These are phyloP conservation scores for Agrochola lota DNA, from an alignment of 2,888 invertebrate genomes.

Conservation along the genomic window DNA sequence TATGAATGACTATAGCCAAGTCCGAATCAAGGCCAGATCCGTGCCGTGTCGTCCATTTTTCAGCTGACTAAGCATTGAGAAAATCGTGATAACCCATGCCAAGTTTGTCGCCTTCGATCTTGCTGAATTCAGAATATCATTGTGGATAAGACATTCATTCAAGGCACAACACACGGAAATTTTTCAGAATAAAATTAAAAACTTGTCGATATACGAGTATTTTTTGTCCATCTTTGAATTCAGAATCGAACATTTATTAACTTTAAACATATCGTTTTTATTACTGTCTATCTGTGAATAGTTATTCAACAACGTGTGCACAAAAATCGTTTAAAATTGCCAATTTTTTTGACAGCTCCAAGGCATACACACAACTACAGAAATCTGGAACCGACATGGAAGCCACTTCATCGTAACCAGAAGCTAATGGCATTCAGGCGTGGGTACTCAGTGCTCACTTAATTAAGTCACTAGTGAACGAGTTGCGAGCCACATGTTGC, in stretches of 20 bases:
- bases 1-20: constrained; percentile 40
- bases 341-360: neutral
- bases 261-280: neutral
- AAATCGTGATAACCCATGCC: constrained; percentile 56
- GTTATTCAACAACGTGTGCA: neutral
- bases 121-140: constrained; percentile 55
- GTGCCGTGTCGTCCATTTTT: constrained; percentile 34
- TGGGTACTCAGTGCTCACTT: constrained; percentile 65
- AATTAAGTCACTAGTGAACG: constrained; percentile 72
- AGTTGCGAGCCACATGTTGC: constrained; percentile 62
- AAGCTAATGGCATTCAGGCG: constrained; percentile 66
- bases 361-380: constrained; percentile 2
- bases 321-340: neutral
- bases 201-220: neutral
- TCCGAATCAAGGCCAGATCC: constrained; percentile 25
- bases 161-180: neutral
- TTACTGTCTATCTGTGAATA: neutral
- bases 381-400: constrained; percentile 52
- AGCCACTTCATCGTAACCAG: constrained; percentile 65
- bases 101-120: constrained; percentile 45
- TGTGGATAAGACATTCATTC: constrained; percentile 27
- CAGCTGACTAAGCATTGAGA: constrained; percentile 55
- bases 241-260: neutral
- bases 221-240: neutral
- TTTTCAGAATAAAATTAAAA: constrained; percentile 4